phyloP scores from a whole-genome alignment of 2,113 vertebrate species.

The Nycticorax nycticorax region DNA sequence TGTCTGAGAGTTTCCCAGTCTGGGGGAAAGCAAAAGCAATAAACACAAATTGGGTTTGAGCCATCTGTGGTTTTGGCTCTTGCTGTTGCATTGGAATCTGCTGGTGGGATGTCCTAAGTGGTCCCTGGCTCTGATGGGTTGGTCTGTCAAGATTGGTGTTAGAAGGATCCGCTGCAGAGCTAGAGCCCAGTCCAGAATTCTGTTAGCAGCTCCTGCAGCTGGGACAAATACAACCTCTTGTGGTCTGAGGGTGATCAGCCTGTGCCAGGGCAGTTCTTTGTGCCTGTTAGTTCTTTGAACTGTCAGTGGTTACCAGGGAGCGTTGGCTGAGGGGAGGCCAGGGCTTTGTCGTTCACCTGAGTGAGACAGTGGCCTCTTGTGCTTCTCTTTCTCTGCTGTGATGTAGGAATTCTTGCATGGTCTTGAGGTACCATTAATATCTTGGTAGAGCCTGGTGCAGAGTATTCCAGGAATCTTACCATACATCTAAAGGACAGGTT shows the following conservation, averaged over 20 bases:
- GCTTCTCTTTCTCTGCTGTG: neutral
- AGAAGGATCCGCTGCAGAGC: neutral
- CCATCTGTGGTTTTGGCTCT: neutral
- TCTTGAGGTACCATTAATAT: neutral
- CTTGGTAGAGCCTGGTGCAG: neutral
- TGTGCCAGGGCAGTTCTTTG: neutral
- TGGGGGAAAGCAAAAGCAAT: neutral
- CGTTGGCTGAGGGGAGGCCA: neutral
- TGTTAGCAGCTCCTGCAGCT: neutral
- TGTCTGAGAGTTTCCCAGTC: neutral
- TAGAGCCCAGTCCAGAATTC: neutral
- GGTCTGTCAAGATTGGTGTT: neutral
- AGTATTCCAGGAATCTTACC: neutral
- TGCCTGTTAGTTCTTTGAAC: neutral
- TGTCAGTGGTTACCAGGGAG: neutral
- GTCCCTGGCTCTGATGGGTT: neutral
- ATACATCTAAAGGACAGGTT: neutral
- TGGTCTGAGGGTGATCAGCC: neutral
- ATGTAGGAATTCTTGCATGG: neutral
- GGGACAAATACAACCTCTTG: neutral
- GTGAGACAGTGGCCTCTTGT: neutral
- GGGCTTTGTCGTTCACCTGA: neutral
- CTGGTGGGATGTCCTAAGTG: neutral
- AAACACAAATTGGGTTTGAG: neutral
- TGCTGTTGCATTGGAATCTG: neutral